These are phyloP conservation scores for Trogon surrucura DNA, from an alignment of 2,113 vertebrate species.

Conservation along the genomic window DNA sequence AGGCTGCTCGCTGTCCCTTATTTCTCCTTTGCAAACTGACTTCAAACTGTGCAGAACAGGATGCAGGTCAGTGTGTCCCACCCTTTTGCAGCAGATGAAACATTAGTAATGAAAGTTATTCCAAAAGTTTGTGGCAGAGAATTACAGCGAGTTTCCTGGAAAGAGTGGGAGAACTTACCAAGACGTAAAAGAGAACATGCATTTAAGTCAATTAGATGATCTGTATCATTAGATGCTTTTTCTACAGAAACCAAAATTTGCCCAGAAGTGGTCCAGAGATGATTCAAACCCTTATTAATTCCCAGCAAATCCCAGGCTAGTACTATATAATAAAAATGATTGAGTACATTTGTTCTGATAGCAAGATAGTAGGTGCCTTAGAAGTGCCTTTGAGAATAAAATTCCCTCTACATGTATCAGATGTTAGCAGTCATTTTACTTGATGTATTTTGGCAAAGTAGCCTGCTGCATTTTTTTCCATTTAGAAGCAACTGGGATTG, in stretches of 20 bases:
- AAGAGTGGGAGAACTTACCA: neutral
- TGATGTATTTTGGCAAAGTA: neutral
- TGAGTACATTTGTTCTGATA: neutral
- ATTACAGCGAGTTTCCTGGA: neutral
- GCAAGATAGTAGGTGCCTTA: neutral
- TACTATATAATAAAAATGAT: neutral
- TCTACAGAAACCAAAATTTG: neutral
- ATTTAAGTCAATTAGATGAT: neutral
- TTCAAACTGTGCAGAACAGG: neutral
- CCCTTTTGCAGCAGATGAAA: neutral
- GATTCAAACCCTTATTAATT: neutral
- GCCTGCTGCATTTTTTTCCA: neutral
- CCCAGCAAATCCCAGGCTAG: neutral
- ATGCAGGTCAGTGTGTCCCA: neutral
- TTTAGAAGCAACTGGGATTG: neutral
- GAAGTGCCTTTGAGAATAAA: conserved; percentile 5
- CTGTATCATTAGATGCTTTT: accelerated
- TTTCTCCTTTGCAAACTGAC: neutral
- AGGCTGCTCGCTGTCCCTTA: neutral
- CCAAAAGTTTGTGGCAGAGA: neutral
- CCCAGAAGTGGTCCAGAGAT: neutral
- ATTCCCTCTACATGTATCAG: neutral
- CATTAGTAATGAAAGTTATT: neutral
- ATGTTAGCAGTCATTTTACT: neutral
- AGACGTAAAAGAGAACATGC: neutral